These are phyloP conservation scores for Tenthredo amoena DNA, from an alignment of 2,888 invertebrate genomes.

Conservation along the genomic window DNA sequence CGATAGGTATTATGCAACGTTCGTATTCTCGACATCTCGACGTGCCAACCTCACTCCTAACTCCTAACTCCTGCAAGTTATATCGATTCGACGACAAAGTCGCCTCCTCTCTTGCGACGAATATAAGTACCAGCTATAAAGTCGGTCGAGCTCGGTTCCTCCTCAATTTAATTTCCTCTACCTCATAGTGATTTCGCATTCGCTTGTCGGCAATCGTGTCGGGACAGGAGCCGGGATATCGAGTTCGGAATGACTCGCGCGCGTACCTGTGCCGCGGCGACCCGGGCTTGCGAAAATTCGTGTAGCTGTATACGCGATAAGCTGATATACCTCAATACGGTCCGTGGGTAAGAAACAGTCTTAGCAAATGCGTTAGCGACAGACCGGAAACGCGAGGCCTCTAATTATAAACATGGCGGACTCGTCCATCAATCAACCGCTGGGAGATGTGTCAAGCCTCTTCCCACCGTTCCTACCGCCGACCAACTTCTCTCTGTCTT, in stretches of 20 bases:
- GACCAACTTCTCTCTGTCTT: slow-evolving; percentile 44
- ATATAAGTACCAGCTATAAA: no score
- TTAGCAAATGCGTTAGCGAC: slow-evolving; percentile 52
- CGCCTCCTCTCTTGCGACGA: not conserved
- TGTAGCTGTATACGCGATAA: not conserved
- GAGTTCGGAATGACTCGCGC: not conserved
- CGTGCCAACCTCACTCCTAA: slow-evolving; percentile 10
- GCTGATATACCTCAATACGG: not conserved
- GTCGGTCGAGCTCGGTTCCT: not conserved
- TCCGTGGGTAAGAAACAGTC: slow-evolving; percentile 31
- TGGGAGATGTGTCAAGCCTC: slow-evolving; percentile 55
- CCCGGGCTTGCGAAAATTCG: not conserved
- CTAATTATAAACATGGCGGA: slow-evolving; percentile 76
- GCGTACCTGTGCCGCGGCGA: not conserved
- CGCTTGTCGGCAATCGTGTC: not conserved
- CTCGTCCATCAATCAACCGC: slow-evolving; percentile 75
- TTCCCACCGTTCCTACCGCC: slow-evolving; percentile 27
- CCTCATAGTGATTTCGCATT: no score
- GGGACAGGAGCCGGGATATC: not conserved
- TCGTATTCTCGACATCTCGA: slow-evolving; percentile 1
- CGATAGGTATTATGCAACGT: slow-evolving; percentile 37
- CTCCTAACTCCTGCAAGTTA: not conserved
- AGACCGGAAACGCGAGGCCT: slow-evolving; percentile 71
- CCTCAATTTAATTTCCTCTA: no score
- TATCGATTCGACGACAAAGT: slow-evolving; percentile 17